Base-by-base conservation (phyloP, 2,113 vertebrate genomes). In the Rissa tridactyla region DNA sequence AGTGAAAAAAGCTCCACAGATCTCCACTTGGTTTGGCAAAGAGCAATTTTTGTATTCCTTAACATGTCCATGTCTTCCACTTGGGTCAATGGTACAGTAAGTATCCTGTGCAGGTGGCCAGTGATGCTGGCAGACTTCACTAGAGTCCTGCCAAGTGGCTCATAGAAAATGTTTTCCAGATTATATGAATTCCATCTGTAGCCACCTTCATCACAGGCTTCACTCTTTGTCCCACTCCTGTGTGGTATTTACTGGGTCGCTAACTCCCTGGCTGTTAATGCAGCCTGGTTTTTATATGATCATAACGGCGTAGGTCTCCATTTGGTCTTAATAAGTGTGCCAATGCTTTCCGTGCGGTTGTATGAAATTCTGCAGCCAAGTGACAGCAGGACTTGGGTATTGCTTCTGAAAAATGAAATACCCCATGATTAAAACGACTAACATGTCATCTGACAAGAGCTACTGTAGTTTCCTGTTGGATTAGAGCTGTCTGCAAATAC, bases 311-410 rank as follows among this genome's bases (percentile, higher is more conserved):
- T 11, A 69, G 18, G 20, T 73, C 49, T 80, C 36, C 29, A 23
- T 44, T 76, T 78, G 58, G 25, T 47, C n/a, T 79, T 65, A 38
- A 65, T 51, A 38, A 66, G 19, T 1, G 0, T 61, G 40, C 19
- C 54, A 49, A 0, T 72, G 54, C 23, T 75, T 93, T 54, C 47
- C 1, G 0, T 70, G 40, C 0, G 0, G 6, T 65, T 76, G 10
- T n/a, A 51, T 38, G 32, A 54, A 91, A 75, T 96, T 70, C 62
- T 77, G 30, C 32, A 86, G 46, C 21, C 34, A 47, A 9, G 1
- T 66, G 20, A 61, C 52, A 86, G 49, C 58, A 80, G 36, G 6
- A 30, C 62, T 86, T 90, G 38, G 32, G 6, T 34, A 68, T 51
- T 93, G 46, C 47, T 87, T 92, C 44, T 60, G 54, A 75, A 86